phyloP scores from a whole-genome alignment of 2,113 vertebrate species.

The Chaetura pelagica region DNA sequence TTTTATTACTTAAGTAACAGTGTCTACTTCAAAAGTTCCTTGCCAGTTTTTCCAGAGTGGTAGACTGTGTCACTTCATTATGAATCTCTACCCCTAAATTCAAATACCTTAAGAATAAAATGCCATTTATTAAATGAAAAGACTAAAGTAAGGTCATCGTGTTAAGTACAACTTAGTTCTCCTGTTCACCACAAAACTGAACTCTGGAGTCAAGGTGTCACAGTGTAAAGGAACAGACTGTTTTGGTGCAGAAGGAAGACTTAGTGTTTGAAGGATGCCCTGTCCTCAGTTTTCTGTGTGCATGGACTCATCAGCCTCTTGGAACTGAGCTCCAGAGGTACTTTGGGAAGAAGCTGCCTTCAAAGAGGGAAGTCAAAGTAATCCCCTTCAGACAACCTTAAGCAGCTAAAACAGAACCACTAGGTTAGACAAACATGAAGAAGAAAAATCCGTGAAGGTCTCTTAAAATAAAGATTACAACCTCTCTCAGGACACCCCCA shows the following conservation, averaged over 20 bases:
- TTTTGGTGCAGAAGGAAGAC: neutral
- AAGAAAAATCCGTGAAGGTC: neutral
- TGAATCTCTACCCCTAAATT: neutral
- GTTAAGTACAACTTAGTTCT: neutral
- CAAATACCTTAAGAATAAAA: neutral
- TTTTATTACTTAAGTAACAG: neutral
- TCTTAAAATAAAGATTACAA: neutral
- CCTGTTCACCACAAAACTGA: neutral
- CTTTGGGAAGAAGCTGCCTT: neutral
- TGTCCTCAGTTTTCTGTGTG: neutral
- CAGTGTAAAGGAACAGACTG: neutral
- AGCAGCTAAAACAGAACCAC: neutral
- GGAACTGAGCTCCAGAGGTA: neutral
- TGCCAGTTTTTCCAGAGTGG: neutral
- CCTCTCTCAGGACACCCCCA: neutral
- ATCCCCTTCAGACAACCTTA: neutral
- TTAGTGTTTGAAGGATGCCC: neutral
- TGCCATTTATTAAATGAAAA: neutral
- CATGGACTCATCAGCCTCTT: neutral
- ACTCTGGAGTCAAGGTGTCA: neutral
- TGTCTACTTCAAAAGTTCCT: neutral
- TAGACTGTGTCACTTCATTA: neutral
- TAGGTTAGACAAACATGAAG: neutral
- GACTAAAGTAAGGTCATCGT: neutral
- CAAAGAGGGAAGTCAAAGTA: neutral